These are phyloP conservation scores for Phymastichus coffea DNA, from an alignment of 1,140 invertebrate species.

Conservation along the genomic window DNA sequence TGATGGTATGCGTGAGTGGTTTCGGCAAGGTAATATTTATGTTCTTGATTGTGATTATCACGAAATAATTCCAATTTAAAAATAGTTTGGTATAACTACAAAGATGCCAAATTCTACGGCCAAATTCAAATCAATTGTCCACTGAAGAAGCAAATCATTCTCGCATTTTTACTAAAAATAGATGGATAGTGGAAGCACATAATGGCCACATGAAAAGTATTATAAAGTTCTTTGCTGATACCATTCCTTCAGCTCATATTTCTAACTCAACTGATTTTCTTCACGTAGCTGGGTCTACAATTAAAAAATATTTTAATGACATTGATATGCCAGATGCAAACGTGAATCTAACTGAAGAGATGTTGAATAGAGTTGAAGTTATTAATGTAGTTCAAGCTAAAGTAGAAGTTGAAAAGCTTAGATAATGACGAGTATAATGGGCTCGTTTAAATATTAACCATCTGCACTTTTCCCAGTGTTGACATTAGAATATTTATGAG, in stretches of 20 bases:
- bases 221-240: slow-evolving; percentile 25
- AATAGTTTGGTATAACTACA: not conserved
- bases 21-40: slow-evolving; percentile 12
- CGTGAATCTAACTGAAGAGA: too few relatives aligned
- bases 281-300: slow-evolving; percentile 8
- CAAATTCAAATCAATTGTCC: not conserved
- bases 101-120: slow-evolving; percentile 9
- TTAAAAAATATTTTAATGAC: slow-evolving; percentile 22
- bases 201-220: slow-evolving; percentile 31
- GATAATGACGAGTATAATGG: too few relatives aligned
- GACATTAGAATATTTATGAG: not conserved
- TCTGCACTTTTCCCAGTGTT: not conserved
- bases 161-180: slow-evolving; percentile 23
- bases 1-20: slow-evolving; percentile 14
- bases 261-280: slow-evolving; percentile 1
- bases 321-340: too few relatives aligned
- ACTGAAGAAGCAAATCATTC: slow-evolving; percentile 22
- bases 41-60: slow-evolving; percentile 14
- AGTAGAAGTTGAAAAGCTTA: too few relatives aligned
- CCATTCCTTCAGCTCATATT: slow-evolving; percentile 9
- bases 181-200: slow-evolving; percentile 31
- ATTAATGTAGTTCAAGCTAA: too few relatives aligned
- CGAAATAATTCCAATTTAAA: not conserved
- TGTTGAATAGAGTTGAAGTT: too few relatives aligned
- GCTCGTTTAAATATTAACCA: not conserved